Percentiles rank a stretch among this genome's conserved stretches.
Evolutionary conservation across 2,888 invertebrate genomes (phyloP).

Genomic region (Minunthozetes semirufus): DNA sequence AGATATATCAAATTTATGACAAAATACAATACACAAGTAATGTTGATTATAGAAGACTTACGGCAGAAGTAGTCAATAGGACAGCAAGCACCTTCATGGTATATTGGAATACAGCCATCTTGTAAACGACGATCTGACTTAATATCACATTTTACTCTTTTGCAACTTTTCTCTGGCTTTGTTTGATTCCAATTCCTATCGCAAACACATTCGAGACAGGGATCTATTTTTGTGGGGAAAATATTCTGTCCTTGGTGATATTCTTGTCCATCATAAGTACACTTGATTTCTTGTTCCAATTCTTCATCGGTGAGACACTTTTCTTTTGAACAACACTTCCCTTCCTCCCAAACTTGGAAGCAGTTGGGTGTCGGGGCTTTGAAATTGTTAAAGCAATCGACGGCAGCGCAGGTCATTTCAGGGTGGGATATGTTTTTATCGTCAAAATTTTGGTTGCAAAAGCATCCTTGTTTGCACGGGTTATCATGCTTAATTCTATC

Average conservation of each 20-base stretch:
- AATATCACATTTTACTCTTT: constrained; percentile 37
- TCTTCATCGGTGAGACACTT: not conserved
- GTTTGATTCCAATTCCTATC: constrained; percentile 36
- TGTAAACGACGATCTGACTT: not conserved
- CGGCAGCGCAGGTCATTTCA: not conserved
- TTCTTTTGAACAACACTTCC: not conserved
- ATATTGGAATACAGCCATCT: constrained; percentile 40
- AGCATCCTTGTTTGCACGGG: not conserved
- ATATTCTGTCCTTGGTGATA: constrained; percentile 37
- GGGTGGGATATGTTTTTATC: not conserved
- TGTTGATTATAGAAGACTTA: constrained; percentile 33
- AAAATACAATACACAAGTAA: not conserved
- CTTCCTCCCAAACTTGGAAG: not conserved
- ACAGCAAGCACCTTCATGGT: constrained; percentile 41
- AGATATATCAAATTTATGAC: not conserved
- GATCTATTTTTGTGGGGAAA: constrained; percentile 36
- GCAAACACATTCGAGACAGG: constrained; percentile 39
- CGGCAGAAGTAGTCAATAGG: constrained; percentile 41
- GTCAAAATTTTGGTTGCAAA: not conserved
- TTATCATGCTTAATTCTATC: not conserved
- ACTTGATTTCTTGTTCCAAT: not conserved
- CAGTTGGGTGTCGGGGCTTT: not conserved
- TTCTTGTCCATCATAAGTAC: not conserved
- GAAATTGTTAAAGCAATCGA: not conserved
- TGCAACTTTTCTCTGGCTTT: constrained; percentile 33